Evolutionary conservation across 2,113 vertebrate genomes (phyloP), one percentile per base, ranked within the genome.

Genomic region (Epinephelus moara): DNA sequence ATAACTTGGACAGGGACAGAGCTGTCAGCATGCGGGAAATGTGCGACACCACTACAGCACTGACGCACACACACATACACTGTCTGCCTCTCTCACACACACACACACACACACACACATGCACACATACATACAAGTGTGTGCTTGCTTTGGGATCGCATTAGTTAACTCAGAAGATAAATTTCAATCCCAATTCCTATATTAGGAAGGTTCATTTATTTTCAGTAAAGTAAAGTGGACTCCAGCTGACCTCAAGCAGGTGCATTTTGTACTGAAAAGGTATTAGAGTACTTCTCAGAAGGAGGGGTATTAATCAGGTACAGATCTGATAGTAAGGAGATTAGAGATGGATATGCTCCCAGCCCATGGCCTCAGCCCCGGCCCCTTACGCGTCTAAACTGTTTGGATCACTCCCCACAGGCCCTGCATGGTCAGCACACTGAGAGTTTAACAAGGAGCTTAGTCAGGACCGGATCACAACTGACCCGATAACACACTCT

Each of bases 281-380:
- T 91, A 91, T 91, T 92, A 88, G 84, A 85, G 85, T 70, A 60
- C 86, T 91, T 89, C 91, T 91, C 86, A 92, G 89, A 94, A 92
- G 89, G 85, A 85, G 76, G 69, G 89, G 85, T 90, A 91, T 91
- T 94, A 94, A 94, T 94, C 92, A 93, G 92, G 90, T 93, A 88
- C 90, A 94, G 91, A 93, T 94, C 94, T 94, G 92, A 91, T 91
- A 81, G 89, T 95, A 95, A 95, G 92, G 88, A 94, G 95, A 95
- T 95, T 95, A 95, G 86, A 73, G 88, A 84, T 90, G 85, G 92
- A 92, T 92, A 90, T 75, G 75, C 88, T 90, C 71, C 77, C 89
- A 88, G 86, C 72, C 77, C 73, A 66, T 78, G 88, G 89, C 88
- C 84, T 86, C 91, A 82, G 83, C 89, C 77, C 47, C 57, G 47